Conservation (phyloP, 2,113 vertebrate species). For the Larimichthys polyactis region DNA sequence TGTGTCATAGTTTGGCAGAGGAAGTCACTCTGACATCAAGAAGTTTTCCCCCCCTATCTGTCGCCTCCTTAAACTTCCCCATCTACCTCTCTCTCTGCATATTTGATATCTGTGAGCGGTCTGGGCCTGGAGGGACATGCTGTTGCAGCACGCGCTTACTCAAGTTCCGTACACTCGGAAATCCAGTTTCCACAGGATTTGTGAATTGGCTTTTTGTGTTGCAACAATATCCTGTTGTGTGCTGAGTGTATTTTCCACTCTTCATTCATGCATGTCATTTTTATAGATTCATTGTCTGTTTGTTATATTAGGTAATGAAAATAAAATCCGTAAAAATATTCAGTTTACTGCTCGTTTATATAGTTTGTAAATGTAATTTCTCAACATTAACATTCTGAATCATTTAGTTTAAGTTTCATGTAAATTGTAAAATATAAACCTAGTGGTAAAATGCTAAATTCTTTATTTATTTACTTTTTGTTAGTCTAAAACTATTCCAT, state of each 20-base stretch:
- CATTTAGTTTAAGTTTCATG: neutral
- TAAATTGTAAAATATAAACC: neutral
- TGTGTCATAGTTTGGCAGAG: conserved; percentile 20
- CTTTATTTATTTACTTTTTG: neutral
- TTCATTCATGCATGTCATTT: conserved; percentile 1
- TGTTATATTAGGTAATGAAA: neutral
- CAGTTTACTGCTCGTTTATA: neutral
- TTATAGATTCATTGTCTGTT: neutral
- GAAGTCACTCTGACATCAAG: conserved; percentile 34
- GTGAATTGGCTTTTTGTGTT: conserved; percentile 37
- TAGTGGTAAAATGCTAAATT: neutral
- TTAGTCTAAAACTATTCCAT: neutral
- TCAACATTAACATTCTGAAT: neutral
- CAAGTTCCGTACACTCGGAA: conserved; percentile 24
- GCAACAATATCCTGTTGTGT: conserved; percentile 30
- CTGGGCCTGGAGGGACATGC: neutral
- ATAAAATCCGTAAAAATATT: neutral
- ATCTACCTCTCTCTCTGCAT: neutral
- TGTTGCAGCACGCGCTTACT: conserved; percentile 15
- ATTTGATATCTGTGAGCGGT: conserved; percentile 2
- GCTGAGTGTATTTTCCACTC: neutral
- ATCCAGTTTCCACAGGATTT: conserved; percentile 41
- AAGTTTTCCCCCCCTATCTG: conserved; percentile 18
- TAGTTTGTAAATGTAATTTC: neutral
- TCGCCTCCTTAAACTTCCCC: conserved; percentile 15